These are phyloP conservation scores for Ladona fulva DNA, from an alignment of 1,140 invertebrate genomes.

Conservation along the genomic window DNA sequence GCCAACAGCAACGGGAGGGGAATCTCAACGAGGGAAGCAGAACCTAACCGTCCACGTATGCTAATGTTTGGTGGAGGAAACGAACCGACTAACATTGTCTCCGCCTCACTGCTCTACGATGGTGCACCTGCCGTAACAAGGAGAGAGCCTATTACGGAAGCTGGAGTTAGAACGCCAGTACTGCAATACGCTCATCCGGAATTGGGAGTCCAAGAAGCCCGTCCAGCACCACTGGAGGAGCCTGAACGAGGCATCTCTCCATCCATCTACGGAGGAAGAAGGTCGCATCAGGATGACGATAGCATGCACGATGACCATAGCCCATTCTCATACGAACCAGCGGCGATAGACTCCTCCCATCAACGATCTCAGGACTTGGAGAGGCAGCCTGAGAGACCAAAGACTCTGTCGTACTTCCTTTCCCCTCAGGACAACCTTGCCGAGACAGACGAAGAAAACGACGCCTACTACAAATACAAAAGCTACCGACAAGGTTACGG, in stretches of 20 bases:
- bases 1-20: slow-evolving; percentile 12
- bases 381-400: not conserved
- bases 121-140: slow-evolving; percentile 21
- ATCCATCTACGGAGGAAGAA: not conserved
- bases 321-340: slow-evolving; percentile 35
- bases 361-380: not conserved
- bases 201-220: slow-evolving; percentile 61
- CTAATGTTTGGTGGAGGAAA: not conserved
- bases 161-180: slow-evolving; percentile 56
- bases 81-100: not conserved
- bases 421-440: slow-evolving; percentile 12
- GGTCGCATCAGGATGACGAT: slow-evolving; percentile 11
- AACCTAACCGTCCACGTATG: not conserved
- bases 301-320: slow-evolving; percentile 34
- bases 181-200: slow-evolving; percentile 70
- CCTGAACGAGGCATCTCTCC: not conserved
- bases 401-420: not conserved
- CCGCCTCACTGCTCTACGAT: not conserved
- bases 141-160: slow-evolving; percentile 26
- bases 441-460: slow-evolving; percentile 23
- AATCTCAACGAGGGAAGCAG: slow-evolving; percentile 7
- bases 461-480: slow-evolving; percentile 21
- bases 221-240: not conserved
- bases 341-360: slow-evolving; percentile 13
- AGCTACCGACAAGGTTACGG: slow-evolving; percentile 18